A percentile compares a stretch with the other conserved stretches of the same genome.
Conservation (phyloP, 1,140 invertebrate species). For the Ostrea denselamellosa region DNA sequence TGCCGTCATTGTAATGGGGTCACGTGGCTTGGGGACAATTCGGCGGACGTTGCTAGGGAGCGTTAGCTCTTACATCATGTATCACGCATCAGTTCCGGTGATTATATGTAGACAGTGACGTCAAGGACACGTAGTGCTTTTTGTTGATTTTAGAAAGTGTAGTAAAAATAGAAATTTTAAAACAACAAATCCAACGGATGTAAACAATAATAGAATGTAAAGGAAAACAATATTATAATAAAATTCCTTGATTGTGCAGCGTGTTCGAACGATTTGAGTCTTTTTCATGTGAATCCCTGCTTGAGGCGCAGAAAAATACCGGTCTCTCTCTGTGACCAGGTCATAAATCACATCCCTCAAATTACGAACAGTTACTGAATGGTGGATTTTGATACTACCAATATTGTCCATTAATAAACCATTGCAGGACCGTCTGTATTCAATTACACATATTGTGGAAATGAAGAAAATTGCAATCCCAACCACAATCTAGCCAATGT, state of each 20-base stretch:
- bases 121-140: not conserved
- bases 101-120: conserved; percentile 49
- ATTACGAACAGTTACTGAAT: no score
- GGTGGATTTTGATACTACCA: no score
- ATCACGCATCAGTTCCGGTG: conserved; percentile 67
- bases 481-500: not conserved
- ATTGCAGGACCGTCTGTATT: not conserved
- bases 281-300: no score
- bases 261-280: no score
- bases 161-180: no score
- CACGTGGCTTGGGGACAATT: conserved; percentile 63
- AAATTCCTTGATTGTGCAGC: no score
- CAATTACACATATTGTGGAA: not conserved
- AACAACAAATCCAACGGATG: no score
- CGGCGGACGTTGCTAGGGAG: conserved; percentile 66
- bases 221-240: no score
- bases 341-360: not conserved
- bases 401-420: not conserved
- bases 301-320: no score
- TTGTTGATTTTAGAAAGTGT: no score
- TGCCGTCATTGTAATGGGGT: conserved; percentile 65
- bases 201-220: no score
- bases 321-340: not conserved
- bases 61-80: conserved; percentile 69
- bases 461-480: not conserved